Base-by-base conservation (phyloP, 2,113 vertebrate genomes). In the Psettodes erumei region DNA sequence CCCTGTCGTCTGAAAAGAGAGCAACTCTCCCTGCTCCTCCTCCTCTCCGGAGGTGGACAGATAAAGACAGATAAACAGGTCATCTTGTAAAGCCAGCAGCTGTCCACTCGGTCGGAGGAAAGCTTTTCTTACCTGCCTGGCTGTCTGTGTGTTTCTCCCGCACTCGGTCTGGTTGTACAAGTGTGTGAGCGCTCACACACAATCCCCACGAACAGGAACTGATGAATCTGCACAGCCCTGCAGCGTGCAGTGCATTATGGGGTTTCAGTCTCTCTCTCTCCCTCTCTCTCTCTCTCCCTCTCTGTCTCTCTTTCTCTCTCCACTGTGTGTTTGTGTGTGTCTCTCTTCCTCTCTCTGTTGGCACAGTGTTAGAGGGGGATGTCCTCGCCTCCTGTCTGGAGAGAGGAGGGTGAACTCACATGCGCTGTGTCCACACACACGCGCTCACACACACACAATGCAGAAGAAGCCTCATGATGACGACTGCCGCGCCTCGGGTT, bases 191-290 rank as follows among this genome's bases (percentile, higher is more conserved):
- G 33, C 83, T 84, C 79, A 55, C 78, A 77, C 86, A 84, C 82
- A 63, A 42, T 71, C 76, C 77, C 79, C 80, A 79, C 62, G 47
- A 87, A 88, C 82, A 88, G 88, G 84, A 92, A 91, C 88, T 91
- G 90, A 93, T 92, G 88, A 91, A 90, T 91, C 82, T 90, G 86
- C 89, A 90, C 82, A 92, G 81, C 88, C 86, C 89, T 83, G 90
- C 92, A 90, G 86, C 83, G 65, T 89, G 91, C 91, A 87, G 85
- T 89, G 91, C 87, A 89, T 91, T 91, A 83, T 91, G 90, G 90
- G 88, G 78, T 88, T 85, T 88, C 70, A 42, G 67, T 79, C 77
- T 76, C 77, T 88, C 85, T 81, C 75, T 66, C 66, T 55, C 53
- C 54, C 80, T 71, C 65, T 73, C 72, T 65, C 56, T 55, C 32